Conservation (phyloP, 2,113 vertebrate species). For the Esox niger region DNA sequence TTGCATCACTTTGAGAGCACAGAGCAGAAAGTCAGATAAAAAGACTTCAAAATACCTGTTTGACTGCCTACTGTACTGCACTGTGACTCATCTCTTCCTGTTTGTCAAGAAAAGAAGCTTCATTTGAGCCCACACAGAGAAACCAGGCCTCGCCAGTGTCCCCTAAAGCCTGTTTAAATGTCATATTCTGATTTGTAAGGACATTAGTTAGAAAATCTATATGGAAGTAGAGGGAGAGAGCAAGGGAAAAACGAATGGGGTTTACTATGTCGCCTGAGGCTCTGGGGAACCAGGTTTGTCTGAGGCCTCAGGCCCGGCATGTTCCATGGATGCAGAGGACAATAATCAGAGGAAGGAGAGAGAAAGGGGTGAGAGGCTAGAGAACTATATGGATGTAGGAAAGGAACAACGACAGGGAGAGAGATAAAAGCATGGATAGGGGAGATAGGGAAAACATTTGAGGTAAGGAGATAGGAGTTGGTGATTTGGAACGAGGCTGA, state of each 20-base stretch:
- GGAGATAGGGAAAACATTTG: not conserved
- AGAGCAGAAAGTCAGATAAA: no score
- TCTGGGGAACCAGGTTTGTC: conserved; percentile 59
- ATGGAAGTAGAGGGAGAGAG: conserved; percentile 55
- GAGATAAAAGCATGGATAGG: not conserved
- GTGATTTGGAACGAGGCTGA: conserved; percentile 46
- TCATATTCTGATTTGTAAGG: conserved; percentile 58
- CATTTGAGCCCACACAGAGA: no score
- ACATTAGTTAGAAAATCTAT: conserved; percentile 60
- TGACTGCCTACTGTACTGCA: conserved; percentile 35
- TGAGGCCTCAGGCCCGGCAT: conserved; percentile 22
- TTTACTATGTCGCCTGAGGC: conserved; percentile 57
- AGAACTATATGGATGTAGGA: not conserved
- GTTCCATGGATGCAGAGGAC: no score
- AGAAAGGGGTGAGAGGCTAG: not conserved
- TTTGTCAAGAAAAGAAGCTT: conserved; percentile 42
- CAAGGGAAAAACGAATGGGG: conserved; percentile 13
- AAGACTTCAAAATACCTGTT: conserved; percentile 34
- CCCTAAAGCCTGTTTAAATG: conserved; percentile 57
- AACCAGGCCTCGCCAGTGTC: conserved; percentile 17
- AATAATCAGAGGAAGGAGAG: no score
- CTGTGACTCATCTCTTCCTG: conserved; percentile 29
- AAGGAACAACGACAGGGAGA: not conserved
- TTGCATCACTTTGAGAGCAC: conserved; percentile 28
- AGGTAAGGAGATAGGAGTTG: conserved; percentile 29